Conservation (phyloP, 2,113 vertebrate species). For the Melanerpes aurifrons region DNA sequence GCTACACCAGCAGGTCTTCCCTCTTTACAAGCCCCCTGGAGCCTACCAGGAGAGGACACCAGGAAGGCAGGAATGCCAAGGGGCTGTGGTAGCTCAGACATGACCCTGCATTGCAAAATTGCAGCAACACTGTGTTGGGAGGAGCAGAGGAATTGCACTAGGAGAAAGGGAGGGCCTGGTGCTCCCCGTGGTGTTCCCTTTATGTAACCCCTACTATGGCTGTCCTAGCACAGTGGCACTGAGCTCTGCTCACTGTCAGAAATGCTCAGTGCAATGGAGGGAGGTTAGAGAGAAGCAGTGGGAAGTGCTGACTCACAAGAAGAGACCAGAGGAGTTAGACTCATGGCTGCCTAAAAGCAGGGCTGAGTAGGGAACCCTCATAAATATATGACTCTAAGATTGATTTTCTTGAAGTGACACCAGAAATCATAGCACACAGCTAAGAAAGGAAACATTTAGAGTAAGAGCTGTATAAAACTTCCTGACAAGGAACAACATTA, state of each 20-base stretch:
- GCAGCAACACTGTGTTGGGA: neutral
- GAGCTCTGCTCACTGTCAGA: neutral
- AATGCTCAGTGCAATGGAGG: neutral
- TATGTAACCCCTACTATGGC: neutral
- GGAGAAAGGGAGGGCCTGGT: neutral
- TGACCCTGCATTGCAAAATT: neutral
- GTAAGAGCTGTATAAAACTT: constrained; percentile 37
- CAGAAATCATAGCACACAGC: constrained; percentile 5
- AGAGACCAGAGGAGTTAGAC: constrained; percentile 1
- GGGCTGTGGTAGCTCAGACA: neutral
- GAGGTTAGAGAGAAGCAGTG: neutral
- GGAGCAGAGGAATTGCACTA: neutral
- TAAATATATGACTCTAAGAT: constrained; percentile 49
- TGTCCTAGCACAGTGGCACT: neutral
- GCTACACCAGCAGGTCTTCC: neutral
- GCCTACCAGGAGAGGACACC: neutral
- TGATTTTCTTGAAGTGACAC: constrained; percentile 32
- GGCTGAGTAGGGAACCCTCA: constrained; percentile 48
- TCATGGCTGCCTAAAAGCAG: constrained; percentile 33
- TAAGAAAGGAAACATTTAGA: constrained; percentile 37
- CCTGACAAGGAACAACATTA: constrained; percentile 24
- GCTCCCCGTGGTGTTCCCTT: neutral
- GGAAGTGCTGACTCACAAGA: constrained; percentile 13
- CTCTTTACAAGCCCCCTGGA: neutral
- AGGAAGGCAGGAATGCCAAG: neutral